Base-by-base conservation (phyloP, 2,797 vertebrate genomes). In the Pelobates cultripes region DNA sequence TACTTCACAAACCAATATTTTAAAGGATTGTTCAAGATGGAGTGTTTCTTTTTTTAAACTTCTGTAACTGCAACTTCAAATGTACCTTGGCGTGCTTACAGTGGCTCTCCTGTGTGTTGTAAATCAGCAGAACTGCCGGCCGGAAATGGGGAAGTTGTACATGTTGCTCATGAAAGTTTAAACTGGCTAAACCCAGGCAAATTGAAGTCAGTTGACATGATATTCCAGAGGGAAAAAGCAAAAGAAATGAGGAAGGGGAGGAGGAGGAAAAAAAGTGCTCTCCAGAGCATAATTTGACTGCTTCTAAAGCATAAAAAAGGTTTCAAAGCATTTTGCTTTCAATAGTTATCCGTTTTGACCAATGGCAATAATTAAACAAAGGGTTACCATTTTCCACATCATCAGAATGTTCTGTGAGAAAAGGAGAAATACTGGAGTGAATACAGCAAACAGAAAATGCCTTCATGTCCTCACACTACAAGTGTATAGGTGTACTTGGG, bases 21-120 rank as follows among this genome's bases (percentile, higher is more conserved):
- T 87, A 81, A 15, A 87, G 64, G 77, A 84, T 86, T 86, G 84
- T 84, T 84, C 81, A 88, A 89, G 0, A 78, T 66, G 87, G 47
- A 86, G 79, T 75, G 81, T 7, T 44, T 51, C 78, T 84, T 85
- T 87, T 72, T 74, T 75, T 71, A 82, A 73, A 80, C 43, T 41
- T 14, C 2, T 89, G 85, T 82, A 88, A 81, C 78, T 64, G 3
- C 2, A 5, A 9, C 28, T 28, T 28, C 28, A 6, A n/a, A 0
- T 87, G 71, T 83, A 85, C 43, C 81, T 89, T 81, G 83, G 86
- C 73, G 70, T 13, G 77, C 73, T 86, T 84, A 43, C 42, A 86
- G 81, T 88, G 89, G 71, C 83, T 81, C 87, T 88, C 85, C 87
- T 85, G 41, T 28, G 3, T 17, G 61, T 17, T 57, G 43, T 40